Percentiles rank a stretch among this genome's conserved stretches.
phyloP scores from a whole-genome alignment of 2,797 vertebrate genomes.

The Stomatorhinus walkeri region DNA sequence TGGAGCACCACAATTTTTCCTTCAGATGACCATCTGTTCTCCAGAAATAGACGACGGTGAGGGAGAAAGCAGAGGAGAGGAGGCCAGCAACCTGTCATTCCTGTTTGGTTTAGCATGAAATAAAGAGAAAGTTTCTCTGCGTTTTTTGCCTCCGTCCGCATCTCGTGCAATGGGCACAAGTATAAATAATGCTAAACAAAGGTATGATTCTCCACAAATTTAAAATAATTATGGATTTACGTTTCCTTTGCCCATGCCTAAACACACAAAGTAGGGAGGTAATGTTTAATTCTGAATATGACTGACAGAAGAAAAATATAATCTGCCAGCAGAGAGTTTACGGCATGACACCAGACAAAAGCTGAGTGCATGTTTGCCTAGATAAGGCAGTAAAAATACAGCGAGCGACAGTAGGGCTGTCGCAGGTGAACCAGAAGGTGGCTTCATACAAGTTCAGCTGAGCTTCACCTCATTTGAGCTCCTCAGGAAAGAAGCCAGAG shows the following conservation, averaged over 20 bases:
- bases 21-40: conserved; percentile 33
- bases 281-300: not conserved
- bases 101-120: conserved; percentile 34
- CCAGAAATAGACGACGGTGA: conserved; percentile 51
- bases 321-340: not conserved
- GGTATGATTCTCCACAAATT: not conserved
- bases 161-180: not conserved
- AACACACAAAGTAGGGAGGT: not conserved
- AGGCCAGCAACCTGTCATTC: conserved; percentile 53
- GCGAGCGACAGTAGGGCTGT: not conserved
- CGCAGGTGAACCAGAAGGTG: not conserved
- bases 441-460: not conserved
- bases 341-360: not conserved
- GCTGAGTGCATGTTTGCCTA: not conserved
- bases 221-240: not conserved
- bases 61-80: conserved; percentile 46
- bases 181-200: not conserved
- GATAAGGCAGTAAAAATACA: not conserved
- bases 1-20: not conserved
- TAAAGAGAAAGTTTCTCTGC: not conserved
- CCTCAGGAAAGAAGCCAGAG: not conserved
- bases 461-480: not conserved
- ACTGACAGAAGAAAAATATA: not conserved
- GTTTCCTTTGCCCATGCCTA: not conserved
- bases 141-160: not conserved